Conservation (phyloP, 2,113 vertebrate genomes). For the Melanocharis versteri region DNA sequence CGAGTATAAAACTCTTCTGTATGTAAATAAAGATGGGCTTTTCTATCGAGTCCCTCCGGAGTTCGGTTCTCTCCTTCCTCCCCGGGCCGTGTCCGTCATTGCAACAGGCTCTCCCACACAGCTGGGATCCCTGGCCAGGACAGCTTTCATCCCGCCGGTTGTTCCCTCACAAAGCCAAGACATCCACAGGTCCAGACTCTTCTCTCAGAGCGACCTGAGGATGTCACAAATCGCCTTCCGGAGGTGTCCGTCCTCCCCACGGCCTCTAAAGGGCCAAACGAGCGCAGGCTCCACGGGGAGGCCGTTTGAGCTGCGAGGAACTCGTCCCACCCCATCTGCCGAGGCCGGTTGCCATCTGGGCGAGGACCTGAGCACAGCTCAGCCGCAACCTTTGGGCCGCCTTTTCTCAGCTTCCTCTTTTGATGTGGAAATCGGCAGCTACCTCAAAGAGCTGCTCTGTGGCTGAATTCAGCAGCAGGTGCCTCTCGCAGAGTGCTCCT, state of each 20-base stretch:
- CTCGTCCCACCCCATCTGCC: neutral
- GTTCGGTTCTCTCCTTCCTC: no score
- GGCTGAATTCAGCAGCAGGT: conserved; percentile 41
- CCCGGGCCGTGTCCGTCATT: no score
- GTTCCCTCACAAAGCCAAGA: neutral
- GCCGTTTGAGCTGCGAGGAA: neutral
- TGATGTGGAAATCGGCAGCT: conserved; percentile 54
- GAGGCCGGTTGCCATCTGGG: neutral
- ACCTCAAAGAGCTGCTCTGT: conserved; percentile 2
- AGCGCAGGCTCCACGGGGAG: neutral
- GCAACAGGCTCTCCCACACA: accelerated
- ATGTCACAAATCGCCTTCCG: neutral
- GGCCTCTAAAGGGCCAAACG: neutral
- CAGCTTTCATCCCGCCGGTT: accelerated
- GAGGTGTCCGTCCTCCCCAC: neutral
- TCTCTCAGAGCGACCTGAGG: neutral
- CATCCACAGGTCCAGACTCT: accelerated
- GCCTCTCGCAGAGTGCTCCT: neutral
- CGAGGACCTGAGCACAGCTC: neutral
- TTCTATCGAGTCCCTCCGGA: no score
- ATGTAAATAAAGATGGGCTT: no score
- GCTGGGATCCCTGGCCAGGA: neutral
- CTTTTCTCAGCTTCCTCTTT: conserved; percentile 19
- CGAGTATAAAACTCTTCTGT: no score
- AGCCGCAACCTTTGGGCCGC: neutral